These are phyloP conservation scores for Parascotia fuliginaria DNA, from an alignment of 2,888 invertebrate species.

Conservation along the genomic window DNA sequence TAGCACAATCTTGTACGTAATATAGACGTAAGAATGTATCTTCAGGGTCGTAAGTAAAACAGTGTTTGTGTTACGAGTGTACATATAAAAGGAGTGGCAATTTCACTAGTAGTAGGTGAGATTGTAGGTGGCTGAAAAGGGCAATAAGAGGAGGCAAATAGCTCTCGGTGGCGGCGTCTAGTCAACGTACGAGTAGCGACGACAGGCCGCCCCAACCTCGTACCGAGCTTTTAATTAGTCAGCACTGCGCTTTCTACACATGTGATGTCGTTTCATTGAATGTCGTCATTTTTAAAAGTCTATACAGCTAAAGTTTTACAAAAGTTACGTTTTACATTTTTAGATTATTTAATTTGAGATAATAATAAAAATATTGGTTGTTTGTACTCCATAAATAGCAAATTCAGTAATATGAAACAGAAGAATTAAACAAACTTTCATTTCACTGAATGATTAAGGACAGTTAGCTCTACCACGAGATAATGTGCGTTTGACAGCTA, in stretches of 20 bases:
- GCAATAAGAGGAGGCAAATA: slow-evolving; percentile 50
- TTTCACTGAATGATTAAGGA: too few species aligned
- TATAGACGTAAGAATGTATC: not conserved
- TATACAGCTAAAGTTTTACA: too few species aligned
- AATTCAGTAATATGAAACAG: too few species aligned
- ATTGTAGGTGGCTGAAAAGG: slow-evolving; percentile 44
- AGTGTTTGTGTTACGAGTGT: slow-evolving; percentile 1
- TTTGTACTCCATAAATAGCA: too few species aligned
- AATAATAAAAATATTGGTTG: too few species aligned
- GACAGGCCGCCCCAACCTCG: slow-evolving; percentile 36
- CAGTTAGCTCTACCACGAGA: too few species aligned
- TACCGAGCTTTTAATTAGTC: slow-evolving; percentile 68
- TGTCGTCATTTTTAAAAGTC: not conserved
- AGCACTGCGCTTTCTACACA: slow-evolving; percentile 22
- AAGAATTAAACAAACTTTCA: too few species aligned
- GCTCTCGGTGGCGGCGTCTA: slow-evolving; percentile 33
- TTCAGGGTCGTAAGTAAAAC: not conserved
- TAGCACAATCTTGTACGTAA: not conserved
- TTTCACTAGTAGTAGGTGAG: slow-evolving; percentile 8
- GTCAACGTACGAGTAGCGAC: slow-evolving; percentile 21
- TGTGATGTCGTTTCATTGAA: slow-evolving; percentile 21
- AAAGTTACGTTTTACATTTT: too few species aligned
- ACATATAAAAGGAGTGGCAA: slow-evolving; percentile 16
- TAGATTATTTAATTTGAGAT: too few species aligned
- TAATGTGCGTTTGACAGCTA: too few species aligned